phyloP scores from a whole-genome alignment of 2,888 invertebrate genomes.

The Nebria brevicollis region DNA sequence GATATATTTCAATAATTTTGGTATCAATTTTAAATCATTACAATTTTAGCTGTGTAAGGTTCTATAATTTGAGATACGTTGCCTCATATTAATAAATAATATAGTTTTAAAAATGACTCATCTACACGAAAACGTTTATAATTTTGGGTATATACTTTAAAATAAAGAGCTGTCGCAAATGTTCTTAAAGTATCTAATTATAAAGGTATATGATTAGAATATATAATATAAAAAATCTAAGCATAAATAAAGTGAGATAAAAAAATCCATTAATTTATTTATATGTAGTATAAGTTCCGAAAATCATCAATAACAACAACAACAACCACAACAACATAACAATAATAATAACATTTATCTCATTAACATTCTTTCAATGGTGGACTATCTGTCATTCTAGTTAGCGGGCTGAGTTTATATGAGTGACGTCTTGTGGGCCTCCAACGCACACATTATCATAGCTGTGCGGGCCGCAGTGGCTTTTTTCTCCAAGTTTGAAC shows the following conservation, averaged over 20 bases:
- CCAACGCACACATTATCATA: conserved; percentile 25
- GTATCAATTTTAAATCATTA: no score
- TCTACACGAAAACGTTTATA: no score
- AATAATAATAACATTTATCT: conserved; percentile 15
- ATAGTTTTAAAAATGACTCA: no score
- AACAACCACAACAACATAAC: background rate
- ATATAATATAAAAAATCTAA: no score
- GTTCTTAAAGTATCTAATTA: no score
- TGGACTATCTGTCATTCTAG: conserved; percentile 25
- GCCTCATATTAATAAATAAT: no score
- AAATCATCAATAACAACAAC: conserved; percentile 13
- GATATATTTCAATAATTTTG: background rate
- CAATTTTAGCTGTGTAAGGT: no score
- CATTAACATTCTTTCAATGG: conserved; percentile 25
- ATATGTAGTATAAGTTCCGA: conserved; percentile 10
- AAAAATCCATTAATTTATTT: background rate
- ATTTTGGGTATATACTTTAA: no score
- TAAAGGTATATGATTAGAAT: no score
- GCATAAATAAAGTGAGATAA: no score
- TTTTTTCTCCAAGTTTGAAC: conserved; percentile 23
- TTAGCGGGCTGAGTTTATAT: conserved; percentile 1
- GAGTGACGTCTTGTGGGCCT: conserved; percentile 16
- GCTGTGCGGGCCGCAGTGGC: conserved; percentile 23
- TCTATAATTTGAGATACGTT: no score
- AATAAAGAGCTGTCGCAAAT: no score